Conservation (phyloP, 2,888 invertebrate genomes). For the Synanthedon andrenaeformis region DNA sequence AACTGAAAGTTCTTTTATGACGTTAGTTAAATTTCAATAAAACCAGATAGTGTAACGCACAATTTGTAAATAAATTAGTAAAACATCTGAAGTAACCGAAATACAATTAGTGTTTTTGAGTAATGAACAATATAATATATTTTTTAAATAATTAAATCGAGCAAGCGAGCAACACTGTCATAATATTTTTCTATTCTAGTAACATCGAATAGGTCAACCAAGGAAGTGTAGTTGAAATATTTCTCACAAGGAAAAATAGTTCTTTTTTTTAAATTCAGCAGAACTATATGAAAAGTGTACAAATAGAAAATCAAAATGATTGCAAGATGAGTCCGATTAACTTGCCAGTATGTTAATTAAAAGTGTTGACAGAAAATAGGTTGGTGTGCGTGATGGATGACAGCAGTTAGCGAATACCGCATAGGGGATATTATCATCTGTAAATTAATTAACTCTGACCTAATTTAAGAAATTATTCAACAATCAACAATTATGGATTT, state of each 20-base stretch:
- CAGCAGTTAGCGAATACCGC: slow-evolving; percentile 46
- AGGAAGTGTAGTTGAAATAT: slow-evolving; percentile 47
- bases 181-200: slow-evolving; percentile 23
- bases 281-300: slow-evolving; percentile 30
- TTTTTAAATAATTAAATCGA: too few species aligned
- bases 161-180: not conserved
- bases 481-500: slow-evolving; percentile 18
- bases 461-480: slow-evolving; percentile 14
- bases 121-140: too few species aligned
- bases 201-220: slow-evolving; percentile 44
- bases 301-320: slow-evolving; percentile 24
- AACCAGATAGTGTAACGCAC: too few species aligned
- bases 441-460: slow-evolving; percentile 26
- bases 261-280: slow-evolving; percentile 40
- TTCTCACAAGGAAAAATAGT: slow-evolving; percentile 36
- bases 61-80: too few species aligned
- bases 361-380: slow-evolving; percentile 31
- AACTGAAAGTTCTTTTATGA: too few species aligned
- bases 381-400: slow-evolving; percentile 27
- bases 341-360: slow-evolving; percentile 25
- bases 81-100: too few species aligned
- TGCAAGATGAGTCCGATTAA: slow-evolving; percentile 27
- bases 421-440: slow-evolving; percentile 26
- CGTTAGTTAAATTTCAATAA: too few species aligned
- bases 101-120: too few species aligned